Evolutionary conservation across 2,113 vertebrate genomes (phyloP).

Genomic region (Aegypius monachus): DNA sequence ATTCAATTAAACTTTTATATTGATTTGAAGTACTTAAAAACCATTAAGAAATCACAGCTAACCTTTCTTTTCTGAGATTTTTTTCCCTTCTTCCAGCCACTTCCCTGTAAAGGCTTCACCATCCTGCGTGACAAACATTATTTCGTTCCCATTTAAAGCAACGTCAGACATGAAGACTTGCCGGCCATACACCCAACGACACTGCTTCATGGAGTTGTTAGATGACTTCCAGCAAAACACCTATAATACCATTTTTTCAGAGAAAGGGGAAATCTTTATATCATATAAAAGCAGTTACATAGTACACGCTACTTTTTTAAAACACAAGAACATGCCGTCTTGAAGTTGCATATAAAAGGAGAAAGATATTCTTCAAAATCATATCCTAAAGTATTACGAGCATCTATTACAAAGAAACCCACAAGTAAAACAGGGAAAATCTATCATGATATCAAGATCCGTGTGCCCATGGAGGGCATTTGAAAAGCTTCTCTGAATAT

Average conservation of each 20-base stretch:
- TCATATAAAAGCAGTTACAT: neutral
- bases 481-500: neutral
- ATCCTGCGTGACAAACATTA: conserved; percentile 92
- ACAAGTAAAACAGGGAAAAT: neutral
- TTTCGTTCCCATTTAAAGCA: conserved; percentile 84
- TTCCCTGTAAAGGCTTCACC: conserved; percentile 93
- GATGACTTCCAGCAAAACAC: conserved; percentile 92
- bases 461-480: neutral
- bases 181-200: conserved; percentile 91
- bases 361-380: neutral
- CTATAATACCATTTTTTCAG: conserved; percentile 61
- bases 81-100: conserved; percentile 87
- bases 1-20: neutral
- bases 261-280: neutral
- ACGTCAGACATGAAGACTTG: conserved; percentile 95
- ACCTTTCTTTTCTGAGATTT: conserved; percentile 89
- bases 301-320: neutral
- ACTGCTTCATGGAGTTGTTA: conserved; percentile 83
- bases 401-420: neutral
- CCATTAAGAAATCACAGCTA: neutral
- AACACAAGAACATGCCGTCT: neutral
- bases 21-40: neutral
- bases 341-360: neutral
- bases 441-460: neutral
- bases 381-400: neutral